Base-by-base conservation (phyloP, 2,113 vertebrate species). In the Pomatorhinus ruficollis region DNA sequence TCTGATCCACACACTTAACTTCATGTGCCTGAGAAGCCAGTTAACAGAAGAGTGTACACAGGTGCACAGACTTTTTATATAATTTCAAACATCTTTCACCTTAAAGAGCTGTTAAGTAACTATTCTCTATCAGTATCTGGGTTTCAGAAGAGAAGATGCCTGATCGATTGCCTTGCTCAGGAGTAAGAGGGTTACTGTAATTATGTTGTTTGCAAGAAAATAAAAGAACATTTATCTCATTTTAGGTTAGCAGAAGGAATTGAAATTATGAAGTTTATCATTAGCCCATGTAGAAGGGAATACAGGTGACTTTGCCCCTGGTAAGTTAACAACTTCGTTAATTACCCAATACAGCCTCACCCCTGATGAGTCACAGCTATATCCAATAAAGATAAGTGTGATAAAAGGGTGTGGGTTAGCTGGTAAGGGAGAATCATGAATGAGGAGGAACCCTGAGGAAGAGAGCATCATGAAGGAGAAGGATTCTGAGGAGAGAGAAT, bases 131-230 rank as follows among this genome's bases (percentile, higher is more conserved):
- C 69, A 82, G 56, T 84, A 85, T 54, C 45, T 76, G 45, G 18
- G 45, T 72, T 94, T 82, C 56, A 84, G 61, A 94, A 87, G 47
- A 78, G 69, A 89, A 68, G 44, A 42, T 78, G 60, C 47, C 53
- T 87, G 72, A 94, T 86, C 0, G 0, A 93, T 56, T 68, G 60
- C 64, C 56, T 69, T 66, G 64, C 81, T 95, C 60, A 66, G 74
- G 52, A 92, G 39, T 63, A 75, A 80, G 76, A 94, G 35, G 28
- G 44, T 78, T 89, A 95, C 68, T 92, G 64, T 89, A 92, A 95
- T 89, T 95, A 90, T 83, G 83, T 70, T 87, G 86, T 89, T 96
- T 83, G 77, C 52, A 87, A 87, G 84, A 91, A 93, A 91, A 91
- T 87, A 82, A 54, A 94, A 88, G 85, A 96, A 74, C 28, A 83